A percentile compares a stretch with the other conserved stretches of the same genome.
These are phyloP conservation scores for Chrysolina americana DNA, from an alignment of 2,888 invertebrate species.

Conservation along the genomic window DNA sequence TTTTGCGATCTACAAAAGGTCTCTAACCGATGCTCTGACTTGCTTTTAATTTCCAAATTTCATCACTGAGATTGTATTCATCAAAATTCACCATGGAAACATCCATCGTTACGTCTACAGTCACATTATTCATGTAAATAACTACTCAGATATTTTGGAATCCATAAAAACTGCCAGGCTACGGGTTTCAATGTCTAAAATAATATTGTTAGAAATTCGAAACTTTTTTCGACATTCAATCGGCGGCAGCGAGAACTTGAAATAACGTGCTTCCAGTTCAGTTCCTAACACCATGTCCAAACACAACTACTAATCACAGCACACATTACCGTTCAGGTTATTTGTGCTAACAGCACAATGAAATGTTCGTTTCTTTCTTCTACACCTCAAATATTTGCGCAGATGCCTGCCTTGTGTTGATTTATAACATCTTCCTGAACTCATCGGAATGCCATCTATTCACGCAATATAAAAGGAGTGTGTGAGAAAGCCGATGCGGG, in stretches of 20 bases:
- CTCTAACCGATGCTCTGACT: no score
- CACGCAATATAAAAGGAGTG: slow-evolving; percentile 32
- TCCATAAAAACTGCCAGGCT: no score
- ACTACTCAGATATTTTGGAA: no score
- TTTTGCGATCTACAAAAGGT: no score
- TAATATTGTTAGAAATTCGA: no score
- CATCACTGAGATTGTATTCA: no score
- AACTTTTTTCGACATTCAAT: not conserved
- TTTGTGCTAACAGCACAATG: slow-evolving; percentile 1
- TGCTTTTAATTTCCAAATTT: no score
- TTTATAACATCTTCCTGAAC: slow-evolving; percentile 10
- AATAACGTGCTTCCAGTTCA: not conserved
- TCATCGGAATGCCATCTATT: slow-evolving; percentile 31
- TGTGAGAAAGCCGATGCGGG: slow-evolving; percentile 38
- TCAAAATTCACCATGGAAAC: no score
- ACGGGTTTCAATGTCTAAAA: no score
- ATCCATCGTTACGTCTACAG: no score
- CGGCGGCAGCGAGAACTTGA: not conserved
- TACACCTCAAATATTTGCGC: slow-evolving; percentile 19
- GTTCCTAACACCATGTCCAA: not conserved
- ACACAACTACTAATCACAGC: slow-evolving; percentile 4
- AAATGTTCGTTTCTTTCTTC: not conserved
- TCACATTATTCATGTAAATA: no score
- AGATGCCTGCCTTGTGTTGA: slow-evolving; percentile 14
- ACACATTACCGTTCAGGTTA: not conserved